Evolutionary conservation across 2,113 vertebrate species (phyloP).

Genomic region (Trematomus loennbergii): DNA sequence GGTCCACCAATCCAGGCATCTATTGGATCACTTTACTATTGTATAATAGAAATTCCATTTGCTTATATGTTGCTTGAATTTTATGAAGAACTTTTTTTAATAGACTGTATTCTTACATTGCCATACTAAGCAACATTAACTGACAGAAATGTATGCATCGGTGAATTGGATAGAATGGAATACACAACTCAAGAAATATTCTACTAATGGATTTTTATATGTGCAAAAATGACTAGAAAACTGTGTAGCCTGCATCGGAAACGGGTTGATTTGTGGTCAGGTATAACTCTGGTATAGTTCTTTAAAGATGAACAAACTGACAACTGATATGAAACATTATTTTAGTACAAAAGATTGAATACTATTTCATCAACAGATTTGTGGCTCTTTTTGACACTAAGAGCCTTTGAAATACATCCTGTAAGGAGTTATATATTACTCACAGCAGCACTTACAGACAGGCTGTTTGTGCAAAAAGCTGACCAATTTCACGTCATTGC

Average conservation of each 20-base stretch:
- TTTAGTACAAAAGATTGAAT: neutral
- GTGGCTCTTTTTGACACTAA: neutral
- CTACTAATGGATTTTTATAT: constrained; percentile 37
- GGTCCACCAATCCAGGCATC: too few species aligned
- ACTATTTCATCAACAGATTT: neutral
- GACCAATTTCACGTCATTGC: constrained; percentile 33
- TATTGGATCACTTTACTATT: too few species aligned
- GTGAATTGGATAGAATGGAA: too few species aligned
- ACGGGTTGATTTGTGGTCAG: neutral
- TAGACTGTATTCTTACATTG: neutral
- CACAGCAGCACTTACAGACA: constrained; percentile 6
- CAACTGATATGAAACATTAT: neutral
- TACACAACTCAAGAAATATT: neutral
- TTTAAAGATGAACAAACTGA: neutral
- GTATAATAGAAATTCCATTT: too few species aligned
- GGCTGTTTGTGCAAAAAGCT: constrained; percentile 1
- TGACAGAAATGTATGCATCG: constrained; percentile 7
- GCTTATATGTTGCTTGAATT: too few species aligned
- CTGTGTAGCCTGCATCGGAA: neutral
- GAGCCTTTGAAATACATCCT: neutral
- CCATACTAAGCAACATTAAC: neutral
- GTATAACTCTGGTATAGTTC: neutral
- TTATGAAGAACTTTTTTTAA: neutral
- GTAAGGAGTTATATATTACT: constrained; percentile 9
- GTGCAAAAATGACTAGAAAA: constrained; percentile 16